Evolutionary conservation across 2,113 vertebrate species (phyloP).

Genomic region (Xiphorhynchus elegans): DNA sequence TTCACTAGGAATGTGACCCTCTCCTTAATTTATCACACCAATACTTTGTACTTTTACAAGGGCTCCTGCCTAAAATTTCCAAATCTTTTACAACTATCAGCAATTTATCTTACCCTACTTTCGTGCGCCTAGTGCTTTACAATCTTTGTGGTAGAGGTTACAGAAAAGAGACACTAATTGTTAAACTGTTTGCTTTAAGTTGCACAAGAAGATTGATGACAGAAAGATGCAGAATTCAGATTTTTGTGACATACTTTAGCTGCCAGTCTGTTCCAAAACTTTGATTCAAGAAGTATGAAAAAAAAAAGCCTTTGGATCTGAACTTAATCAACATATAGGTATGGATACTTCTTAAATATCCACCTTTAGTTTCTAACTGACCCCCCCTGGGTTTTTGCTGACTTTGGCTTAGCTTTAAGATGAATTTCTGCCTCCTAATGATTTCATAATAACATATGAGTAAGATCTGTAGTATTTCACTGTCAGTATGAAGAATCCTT

Average conservation of each 20-base stretch:
- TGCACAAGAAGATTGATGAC: background rate
- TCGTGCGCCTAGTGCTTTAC: background rate
- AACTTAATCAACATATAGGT: background rate
- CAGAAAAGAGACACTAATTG: background rate
- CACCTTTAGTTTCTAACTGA: background rate
- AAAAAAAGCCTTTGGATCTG: background rate
- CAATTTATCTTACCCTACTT: background rate
- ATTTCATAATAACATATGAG: background rate
- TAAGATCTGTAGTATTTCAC: background rate
- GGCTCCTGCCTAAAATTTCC: background rate
- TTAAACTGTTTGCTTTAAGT: background rate
- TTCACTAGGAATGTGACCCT: background rate
- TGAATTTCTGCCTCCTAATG: background rate
- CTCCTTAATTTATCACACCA: background rate
- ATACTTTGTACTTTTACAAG: background rate
- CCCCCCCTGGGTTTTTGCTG: background rate
- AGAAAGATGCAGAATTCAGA: background rate
- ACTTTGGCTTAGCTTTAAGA: background rate
- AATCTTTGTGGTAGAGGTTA: background rate
- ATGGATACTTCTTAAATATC: background rate
- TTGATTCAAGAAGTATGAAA: background rate
- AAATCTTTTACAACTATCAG: background rate
- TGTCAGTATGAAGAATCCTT: constrained; percentile 35
- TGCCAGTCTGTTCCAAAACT: background rate
- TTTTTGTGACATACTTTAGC: background rate